Evolutionary conservation across 2,113 vertebrate genomes (phyloP).

Genomic region (Empidonax traillii): DNA sequence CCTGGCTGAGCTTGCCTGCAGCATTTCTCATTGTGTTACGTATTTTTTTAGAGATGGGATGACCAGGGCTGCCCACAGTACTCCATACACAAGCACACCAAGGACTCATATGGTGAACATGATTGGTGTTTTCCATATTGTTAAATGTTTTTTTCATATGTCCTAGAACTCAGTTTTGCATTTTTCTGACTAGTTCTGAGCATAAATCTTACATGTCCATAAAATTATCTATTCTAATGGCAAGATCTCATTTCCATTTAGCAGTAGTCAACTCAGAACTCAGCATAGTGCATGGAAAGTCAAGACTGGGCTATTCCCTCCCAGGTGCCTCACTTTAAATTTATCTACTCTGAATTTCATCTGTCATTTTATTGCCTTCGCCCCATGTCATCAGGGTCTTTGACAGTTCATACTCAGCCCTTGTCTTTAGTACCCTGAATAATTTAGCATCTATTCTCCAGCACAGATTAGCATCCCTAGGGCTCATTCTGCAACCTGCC

Average conservation of each 20-base stretch:
- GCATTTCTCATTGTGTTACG: neutral
- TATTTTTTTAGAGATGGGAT: neutral
- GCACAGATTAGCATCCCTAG: neutral
- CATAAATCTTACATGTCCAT: neutral
- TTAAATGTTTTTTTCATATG: neutral
- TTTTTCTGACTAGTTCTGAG: neutral
- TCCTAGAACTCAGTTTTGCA: neutral
- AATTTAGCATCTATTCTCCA: conserved; percentile 40
- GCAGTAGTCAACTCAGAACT: neutral
- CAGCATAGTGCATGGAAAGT: neutral
- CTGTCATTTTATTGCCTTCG: neutral
- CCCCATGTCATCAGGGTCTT: neutral
- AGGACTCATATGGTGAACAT: neutral
- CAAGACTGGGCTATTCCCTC: neutral
- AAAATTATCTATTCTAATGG: neutral
- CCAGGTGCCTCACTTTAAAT: neutral
- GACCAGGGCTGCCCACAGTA: neutral
- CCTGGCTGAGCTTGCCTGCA: neutral
- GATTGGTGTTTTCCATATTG: neutral
- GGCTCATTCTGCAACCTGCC: conserved; percentile 20
- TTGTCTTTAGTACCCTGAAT: conserved; percentile 46
- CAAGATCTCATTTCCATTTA: neutral
- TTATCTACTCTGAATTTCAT: conserved; percentile 14
- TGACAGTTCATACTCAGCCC: neutral
- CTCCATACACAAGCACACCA: neutral